A percentile compares a stretch with the other conserved stretches of the same genome.
phyloP scores from a whole-genome alignment of 2,113 vertebrate genomes.

The Chaetodon auriga region DNA sequence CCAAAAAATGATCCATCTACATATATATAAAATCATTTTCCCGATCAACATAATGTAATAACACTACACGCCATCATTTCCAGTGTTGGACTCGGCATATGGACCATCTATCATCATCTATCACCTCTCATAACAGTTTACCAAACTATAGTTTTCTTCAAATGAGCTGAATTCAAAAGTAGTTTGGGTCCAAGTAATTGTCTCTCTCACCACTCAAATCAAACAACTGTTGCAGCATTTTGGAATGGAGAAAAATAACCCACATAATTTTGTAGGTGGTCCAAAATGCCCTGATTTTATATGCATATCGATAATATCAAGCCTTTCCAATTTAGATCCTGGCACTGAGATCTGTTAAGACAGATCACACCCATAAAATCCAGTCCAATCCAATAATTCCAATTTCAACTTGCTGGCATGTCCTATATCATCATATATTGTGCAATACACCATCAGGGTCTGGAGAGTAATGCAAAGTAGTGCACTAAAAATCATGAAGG shows the following conservation, averaged over 20 bases:
- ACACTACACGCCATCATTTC: not conserved
- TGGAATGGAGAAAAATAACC: constrained; percentile 39
- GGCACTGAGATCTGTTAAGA: constrained; percentile 67
- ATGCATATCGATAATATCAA: constrained; percentile 73
- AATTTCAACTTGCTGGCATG: constrained; percentile 73
- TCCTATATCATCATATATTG: constrained; percentile 77
- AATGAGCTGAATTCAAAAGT: constrained; percentile 22
- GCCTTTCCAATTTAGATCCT: constrained; percentile 68
- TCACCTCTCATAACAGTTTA: constrained; percentile 30
- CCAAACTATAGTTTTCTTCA: not conserved
- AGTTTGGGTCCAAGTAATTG: constrained; percentile 9
- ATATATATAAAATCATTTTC: not conserved
- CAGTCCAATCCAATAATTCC: constrained; percentile 70
- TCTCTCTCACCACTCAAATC: not conserved
- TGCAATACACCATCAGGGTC: constrained; percentile 60
- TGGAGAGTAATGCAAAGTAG: constrained; percentile 77
- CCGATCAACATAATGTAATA: not conserved
- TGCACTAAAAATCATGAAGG: constrained; percentile 78
- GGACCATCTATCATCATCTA: constrained; percentile 18
- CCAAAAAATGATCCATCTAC: not conserved
- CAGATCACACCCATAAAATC: constrained; percentile 75
- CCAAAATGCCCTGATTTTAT: constrained; percentile 48
- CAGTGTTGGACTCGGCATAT: not conserved
- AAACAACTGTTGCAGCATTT: constrained; percentile 5
- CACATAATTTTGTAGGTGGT: constrained; percentile 46